Evolutionary conservation across 30 jellyfish, hydroid and myxozoan species (phyloP), one percentile per base, ranked within the genome.

Genomic region (Hydractinia symbiolongicarpus): DNA sequence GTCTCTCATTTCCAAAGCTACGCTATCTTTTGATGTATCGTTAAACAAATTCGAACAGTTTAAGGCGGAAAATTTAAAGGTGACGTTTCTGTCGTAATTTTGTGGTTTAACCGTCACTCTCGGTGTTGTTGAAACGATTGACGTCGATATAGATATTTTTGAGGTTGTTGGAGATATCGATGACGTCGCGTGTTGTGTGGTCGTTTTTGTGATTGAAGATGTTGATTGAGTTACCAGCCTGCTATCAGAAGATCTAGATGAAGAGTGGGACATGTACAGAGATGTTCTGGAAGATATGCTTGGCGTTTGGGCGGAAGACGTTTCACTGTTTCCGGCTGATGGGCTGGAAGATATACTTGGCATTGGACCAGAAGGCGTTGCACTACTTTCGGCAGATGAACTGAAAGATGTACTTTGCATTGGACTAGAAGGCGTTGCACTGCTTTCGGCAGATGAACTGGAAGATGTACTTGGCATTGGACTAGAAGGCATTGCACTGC

Each of bases 41-140:
- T 79, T 78, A 20, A 56, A 54, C 67, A 20, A 56, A 57, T n/a
- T 16, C 5, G 88, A 9, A 77, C 95, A 85, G 40, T 61, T 85
- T 44, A 60, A 66, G 5, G 85, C 67, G 44, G 44, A 0, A 53
- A 85, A 85, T 17, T 84, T 61, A 40, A 85, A 79, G 64, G 53
- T 79, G 11, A 60, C 68, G 15, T 69, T 58, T 64, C 74, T 7
- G 0, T 44, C 5, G 40, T 64, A 64, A 13, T 64, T 64, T 13
- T 64, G 4, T 64, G 74, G 74, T 13, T n/a, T 6, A 44, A 51
- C 52, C 17, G 74, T 64, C 44, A 30, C 44, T 30, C 44, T 30
- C 44, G 44, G 44, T 64, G 74, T 64, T 51, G 74, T 64, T 51
- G 4, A 6, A 13, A n/a, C 19, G 40, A 64, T 51, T n/a, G 74